Percentiles rank a stretch among this genome's conserved stretches.
Conservation (phyloP, 2,888 invertebrate genomes). For the Synergus gifuensis region DNA sequence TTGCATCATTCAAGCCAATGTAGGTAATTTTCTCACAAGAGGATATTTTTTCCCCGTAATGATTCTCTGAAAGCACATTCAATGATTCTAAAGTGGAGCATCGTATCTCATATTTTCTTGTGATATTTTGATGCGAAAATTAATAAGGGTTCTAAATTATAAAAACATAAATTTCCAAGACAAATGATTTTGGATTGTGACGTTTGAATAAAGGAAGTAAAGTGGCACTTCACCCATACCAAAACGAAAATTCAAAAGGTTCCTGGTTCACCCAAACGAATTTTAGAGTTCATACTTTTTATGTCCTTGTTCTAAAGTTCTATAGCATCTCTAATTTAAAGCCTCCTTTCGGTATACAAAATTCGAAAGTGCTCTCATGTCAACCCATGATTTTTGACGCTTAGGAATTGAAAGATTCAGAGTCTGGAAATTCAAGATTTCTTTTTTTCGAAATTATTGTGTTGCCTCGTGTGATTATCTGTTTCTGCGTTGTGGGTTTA, state of each 20-base stretch:
- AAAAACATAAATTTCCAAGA: too few relatives aligned
- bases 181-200: too few relatives aligned
- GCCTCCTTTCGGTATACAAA: background rate
- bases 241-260: background rate
- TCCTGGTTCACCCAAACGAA: background rate
- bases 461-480: too few relatives aligned
- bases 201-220: background rate
- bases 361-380: background rate
- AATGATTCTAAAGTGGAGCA: too few relatives aligned
- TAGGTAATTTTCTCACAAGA: background rate
- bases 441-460: too few relatives aligned
- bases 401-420: background rate
- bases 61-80: background rate
- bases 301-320: background rate
- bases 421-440: too few relatives aligned
- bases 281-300: background rate
- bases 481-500: background rate
- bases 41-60: background rate
- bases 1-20: slow-evolving; percentile 4
- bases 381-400: background rate
- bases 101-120: too few relatives aligned
- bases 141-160: too few relatives aligned
- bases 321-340: background rate
- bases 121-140: too few relatives aligned
- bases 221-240: background rate